phyloP scores from a whole-genome alignment of 2,888 invertebrate genomes.

The Noctua fimbriata region DNA sequence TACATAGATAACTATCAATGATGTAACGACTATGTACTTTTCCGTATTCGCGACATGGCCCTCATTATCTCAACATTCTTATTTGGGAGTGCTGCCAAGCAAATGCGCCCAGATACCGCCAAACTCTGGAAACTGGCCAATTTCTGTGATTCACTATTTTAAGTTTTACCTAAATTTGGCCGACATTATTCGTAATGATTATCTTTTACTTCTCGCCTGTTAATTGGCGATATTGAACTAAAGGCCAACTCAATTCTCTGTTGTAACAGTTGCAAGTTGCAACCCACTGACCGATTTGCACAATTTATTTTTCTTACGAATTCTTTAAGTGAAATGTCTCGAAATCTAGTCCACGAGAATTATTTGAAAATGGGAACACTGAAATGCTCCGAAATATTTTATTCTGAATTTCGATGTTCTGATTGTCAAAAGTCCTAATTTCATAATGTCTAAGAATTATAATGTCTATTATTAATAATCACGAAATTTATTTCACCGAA shows the following conservation, averaged over 20 bases:
- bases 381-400: no score
- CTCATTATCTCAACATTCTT: constrained; percentile 58
- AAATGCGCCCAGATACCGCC: constrained; percentile 52
- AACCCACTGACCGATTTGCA: constrained; percentile 24
- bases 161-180: constrained; percentile 68
- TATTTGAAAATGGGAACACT: neutral
- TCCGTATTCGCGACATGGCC: constrained; percentile 47
- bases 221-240: constrained; percentile 11
- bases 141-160: constrained; percentile 62
- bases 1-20: constrained; percentile 10
- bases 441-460: no score
- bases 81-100: constrained; percentile 69
- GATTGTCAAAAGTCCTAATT: no score
- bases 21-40: constrained; percentile 25
- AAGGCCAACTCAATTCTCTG: constrained; percentile 2
- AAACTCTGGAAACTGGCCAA: constrained; percentile 70
- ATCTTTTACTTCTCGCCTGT: constrained; percentile 15
- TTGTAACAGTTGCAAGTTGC: constrained; percentile 15
- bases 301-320: constrained; percentile 17
- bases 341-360: constrained; percentile 10
- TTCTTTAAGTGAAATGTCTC: neutral
- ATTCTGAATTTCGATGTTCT: no score
- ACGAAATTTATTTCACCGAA: no score
- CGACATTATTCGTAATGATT: constrained; percentile 30
- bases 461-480: no score